Percentiles rank a stretch among this genome's conserved stretches.
These are phyloP conservation scores for Poecilobothrus nobilitatus DNA, from an alignment of 2,888 invertebrate genomes.

Conservation along the genomic window DNA sequence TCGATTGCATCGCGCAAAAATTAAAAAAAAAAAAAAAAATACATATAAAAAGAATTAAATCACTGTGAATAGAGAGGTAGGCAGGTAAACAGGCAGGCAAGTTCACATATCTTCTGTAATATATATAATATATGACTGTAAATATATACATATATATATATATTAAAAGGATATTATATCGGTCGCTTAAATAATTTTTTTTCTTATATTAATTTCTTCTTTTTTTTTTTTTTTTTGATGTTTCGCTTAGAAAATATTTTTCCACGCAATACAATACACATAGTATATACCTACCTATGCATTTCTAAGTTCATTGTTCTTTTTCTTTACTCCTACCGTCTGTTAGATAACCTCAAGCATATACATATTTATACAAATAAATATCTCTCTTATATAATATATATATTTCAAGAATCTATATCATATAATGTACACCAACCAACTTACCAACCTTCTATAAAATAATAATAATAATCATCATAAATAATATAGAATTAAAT, in stretches of 20 bases:
- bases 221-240: no score
- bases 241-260: no score
- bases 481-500: slow-evolving; percentile 1
- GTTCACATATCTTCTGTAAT: no score
- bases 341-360: slow-evolving; percentile 3
- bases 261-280: background rate
- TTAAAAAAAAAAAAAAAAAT: background rate
- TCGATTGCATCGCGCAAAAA: background rate
- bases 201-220: no score
- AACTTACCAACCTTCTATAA: slow-evolving; percentile 1
- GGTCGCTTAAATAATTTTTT: background rate
- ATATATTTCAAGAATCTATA: background rate
- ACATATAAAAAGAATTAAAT: background rate
- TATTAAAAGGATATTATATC: background rate
- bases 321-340: background rate
- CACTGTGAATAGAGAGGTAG: slow-evolving; percentile 1
- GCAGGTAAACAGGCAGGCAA: background rate
- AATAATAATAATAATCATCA: slow-evolving; percentile 6
- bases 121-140: no score
- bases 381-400: background rate
- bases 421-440: background rate
- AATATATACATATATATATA: background rate
- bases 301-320: slow-evolving; percentile 3
- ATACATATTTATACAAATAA: background rate
- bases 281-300: background rate